These are phyloP conservation scores for Ophion ellenae DNA, from an alignment of 2,888 invertebrate genomes.

Conservation along the genomic window DNA sequence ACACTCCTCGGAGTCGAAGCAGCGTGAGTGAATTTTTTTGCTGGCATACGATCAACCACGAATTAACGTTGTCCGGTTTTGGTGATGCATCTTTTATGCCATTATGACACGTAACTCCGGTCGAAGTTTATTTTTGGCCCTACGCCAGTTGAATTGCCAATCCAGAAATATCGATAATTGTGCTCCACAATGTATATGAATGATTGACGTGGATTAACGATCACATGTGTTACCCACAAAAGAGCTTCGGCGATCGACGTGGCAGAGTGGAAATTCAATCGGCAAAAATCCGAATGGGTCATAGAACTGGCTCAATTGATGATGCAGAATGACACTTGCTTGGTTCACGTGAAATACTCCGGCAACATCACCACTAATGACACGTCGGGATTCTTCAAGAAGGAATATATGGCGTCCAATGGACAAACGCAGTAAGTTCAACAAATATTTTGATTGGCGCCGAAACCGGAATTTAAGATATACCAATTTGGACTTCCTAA, in stretches of 20 bases:
- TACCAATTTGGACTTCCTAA: not conserved
- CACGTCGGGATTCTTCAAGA: conserved; percentile 89
- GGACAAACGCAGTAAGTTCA: conserved; percentile 83
- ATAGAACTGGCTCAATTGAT: conserved; percentile 87
- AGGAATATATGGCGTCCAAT: conserved; percentile 85
- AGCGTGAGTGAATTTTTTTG: conserved; percentile 74
- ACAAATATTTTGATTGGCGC: not conserved
- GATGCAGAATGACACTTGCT: conserved; percentile 86
- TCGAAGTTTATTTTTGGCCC: no score
- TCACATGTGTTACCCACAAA: not conserved
- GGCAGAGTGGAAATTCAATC: conserved; percentile 37
- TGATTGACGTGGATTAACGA: not conserved
- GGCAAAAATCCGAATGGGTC: conserved; percentile 87
- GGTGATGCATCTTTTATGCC: no score
- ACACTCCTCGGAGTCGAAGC: conserved; percentile 78
- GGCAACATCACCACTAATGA: conserved; percentile 88
- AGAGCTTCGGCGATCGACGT: conserved; percentile 51
- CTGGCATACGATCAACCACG: not conserved
- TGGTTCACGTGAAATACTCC: conserved; percentile 87
- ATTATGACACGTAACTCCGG: no score
- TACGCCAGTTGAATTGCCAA: no score
- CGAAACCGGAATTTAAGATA: not conserved
- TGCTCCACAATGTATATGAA: not conserved
- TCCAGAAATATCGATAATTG: no score
- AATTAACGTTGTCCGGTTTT: no score